phyloP scores from a whole-genome alignment of 2,797 vertebrate species.

The Xyrichtys novacula region DNA sequence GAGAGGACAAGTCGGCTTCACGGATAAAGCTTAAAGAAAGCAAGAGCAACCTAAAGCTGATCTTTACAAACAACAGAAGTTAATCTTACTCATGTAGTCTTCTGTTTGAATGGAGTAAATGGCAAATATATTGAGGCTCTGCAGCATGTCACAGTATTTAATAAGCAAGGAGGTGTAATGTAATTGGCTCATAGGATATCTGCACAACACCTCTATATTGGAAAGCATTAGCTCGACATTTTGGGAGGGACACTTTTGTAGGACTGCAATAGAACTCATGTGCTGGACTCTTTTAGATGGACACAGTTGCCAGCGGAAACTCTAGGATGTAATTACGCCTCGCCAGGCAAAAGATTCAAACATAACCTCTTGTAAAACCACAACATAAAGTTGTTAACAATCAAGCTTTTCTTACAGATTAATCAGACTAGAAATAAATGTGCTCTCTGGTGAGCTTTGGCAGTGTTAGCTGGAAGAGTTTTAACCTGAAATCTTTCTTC shows the following conservation, averaged over 20 bases:
- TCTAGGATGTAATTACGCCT: constrained; percentile 7
- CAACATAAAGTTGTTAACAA: neutral
- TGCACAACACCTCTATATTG: neutral
- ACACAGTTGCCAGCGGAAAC: constrained; percentile 13
- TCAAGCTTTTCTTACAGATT: neutral
- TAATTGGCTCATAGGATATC: neutral
- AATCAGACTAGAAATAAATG: neutral
- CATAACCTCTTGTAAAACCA: neutral
- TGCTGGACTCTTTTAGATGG: constrained; percentile 1
- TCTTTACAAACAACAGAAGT: neutral
- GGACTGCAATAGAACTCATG: neutral
- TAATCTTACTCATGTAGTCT: neutral
- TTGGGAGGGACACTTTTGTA: neutral
- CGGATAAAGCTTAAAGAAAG: constrained; percentile 5
- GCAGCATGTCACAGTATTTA: neutral
- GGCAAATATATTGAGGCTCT: neutral
- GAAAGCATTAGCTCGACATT: neutral
- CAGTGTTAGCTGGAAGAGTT: neutral
- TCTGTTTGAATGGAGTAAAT: neutral
- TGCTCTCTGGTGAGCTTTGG: no score
- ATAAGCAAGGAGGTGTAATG: neutral
- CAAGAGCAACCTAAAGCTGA: neutral
- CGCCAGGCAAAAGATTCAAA: constrained; percentile 9
- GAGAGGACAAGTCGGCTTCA: constrained; percentile 6
- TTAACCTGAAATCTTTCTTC: neutral